Evolutionary conservation across 2,113 vertebrate species (phyloP).

Genomic region (Atherinomorus stipes): DNA sequence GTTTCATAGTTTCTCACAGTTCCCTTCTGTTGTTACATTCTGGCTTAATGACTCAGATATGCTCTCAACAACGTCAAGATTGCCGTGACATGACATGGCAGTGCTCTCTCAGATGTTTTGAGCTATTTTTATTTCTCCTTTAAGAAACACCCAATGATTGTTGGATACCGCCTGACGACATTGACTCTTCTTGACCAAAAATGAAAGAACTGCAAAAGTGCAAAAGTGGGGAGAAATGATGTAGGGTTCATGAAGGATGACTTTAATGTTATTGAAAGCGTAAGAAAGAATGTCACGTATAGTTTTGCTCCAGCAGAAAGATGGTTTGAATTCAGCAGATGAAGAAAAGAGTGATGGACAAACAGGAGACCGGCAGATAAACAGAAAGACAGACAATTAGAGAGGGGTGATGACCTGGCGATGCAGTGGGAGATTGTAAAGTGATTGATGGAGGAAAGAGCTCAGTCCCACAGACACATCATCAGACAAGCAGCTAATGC

Average conservation of each 20-base stretch:
- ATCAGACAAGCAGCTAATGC: conserved; percentile 61
- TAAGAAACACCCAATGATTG: no score
- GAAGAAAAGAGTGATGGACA: conserved; percentile 20
- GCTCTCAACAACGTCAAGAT: conserved; percentile 23
- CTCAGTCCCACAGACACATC: conserved; percentile 33
- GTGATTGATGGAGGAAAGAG: conserved; percentile 51
- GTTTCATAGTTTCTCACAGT: conserved; percentile 23
- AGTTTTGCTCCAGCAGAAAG: conserved; percentile 11
- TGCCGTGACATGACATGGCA: conserved; percentile 4
- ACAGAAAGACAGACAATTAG: conserved; percentile 52
- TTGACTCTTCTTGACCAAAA: conserved; percentile 8
- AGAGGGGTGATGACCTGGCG: conserved; percentile 33
- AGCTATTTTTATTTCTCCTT: conserved; percentile 36
- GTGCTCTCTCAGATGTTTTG: not conserved
- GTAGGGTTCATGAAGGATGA: conserved; percentile 2
- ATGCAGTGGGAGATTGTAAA: conserved; percentile 37
- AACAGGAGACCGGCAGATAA: conserved; percentile 4
- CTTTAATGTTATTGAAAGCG: not conserved
- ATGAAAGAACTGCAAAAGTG: not conserved
- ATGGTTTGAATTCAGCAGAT: conserved; percentile 16
- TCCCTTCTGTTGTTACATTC: conserved; percentile 4
- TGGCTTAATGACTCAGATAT: conserved; percentile 16
- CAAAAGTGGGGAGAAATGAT: not conserved
- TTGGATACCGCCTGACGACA: no score
- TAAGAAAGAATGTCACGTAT: not conserved